These are phyloP conservation scores for Parthenolecanium corni DNA, from an alignment of 2,888 invertebrate genomes.

Conservation along the genomic window DNA sequence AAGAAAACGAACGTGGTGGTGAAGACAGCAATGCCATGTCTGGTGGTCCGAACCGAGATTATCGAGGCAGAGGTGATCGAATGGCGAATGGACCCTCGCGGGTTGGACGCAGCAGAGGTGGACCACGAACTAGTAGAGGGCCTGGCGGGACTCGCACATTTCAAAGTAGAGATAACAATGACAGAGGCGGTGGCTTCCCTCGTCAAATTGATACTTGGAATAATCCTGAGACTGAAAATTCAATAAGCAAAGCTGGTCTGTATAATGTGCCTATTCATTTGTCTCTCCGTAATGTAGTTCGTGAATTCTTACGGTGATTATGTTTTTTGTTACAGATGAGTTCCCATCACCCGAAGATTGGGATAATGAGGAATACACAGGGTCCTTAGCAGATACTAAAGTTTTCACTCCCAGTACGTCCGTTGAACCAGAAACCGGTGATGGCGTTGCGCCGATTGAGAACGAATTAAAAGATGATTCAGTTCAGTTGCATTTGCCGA, in stretches of 20 bases:
- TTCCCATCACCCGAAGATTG: conserved; percentile 60
- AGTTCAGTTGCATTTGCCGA: conserved; percentile 9
- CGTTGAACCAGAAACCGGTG: conserved; percentile 14
- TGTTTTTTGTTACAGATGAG: conserved; percentile 34
- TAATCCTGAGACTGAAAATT: conserved; percentile 37
- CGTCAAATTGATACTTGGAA: conserved; percentile 44
- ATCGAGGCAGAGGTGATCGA: conserved; percentile 36
- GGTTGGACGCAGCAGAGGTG: conserved; percentile 36
- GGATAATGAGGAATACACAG: conserved; percentile 91
- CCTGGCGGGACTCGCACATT: conserved; percentile 39
- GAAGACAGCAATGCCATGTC: conserved; percentile 42
- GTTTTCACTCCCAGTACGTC: conserved; percentile 58
- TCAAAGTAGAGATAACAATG: conserved; percentile 35
- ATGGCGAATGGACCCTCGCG: conserved; percentile 37
- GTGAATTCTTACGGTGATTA: neutral
- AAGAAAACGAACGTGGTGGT: conserved; percentile 51
- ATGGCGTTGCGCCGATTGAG: neutral
- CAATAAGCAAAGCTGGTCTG: conserved; percentile 7
- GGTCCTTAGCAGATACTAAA: conserved; percentile 85
- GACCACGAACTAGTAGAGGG: conserved; percentile 37
- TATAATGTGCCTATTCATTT: neutral
- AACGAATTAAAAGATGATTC: conserved; percentile 22
- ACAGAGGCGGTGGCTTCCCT: conserved; percentile 35
- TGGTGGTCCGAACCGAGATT: conserved; percentile 33
- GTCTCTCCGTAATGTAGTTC: neutral